Evolutionary conservation across 1,140 invertebrate species (phyloP), one percentile per base, ranked within the genome.

Genomic region (Marisa cornuarietis): DNA sequence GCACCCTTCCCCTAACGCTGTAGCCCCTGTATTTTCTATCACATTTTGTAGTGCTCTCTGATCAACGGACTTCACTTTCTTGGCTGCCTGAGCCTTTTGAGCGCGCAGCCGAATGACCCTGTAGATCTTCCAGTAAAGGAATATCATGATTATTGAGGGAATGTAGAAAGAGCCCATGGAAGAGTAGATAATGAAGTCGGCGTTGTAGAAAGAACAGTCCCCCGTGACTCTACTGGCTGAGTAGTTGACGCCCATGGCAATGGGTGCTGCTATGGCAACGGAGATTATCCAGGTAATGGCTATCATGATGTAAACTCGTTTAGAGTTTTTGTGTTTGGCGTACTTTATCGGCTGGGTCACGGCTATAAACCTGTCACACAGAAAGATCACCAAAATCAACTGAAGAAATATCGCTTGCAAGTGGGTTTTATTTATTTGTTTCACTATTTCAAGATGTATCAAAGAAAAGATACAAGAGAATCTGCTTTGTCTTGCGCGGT

Each of bases 291-390:
- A 99, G 31, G 98, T 97, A 80, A 99, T 92, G n/a, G 95, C 94
- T 87, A 99, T 98, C 84, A 97, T 99, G 88, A 98, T 91, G 94
- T 96, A 96, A 63, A 99, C 97, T 81, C 98, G 94, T 80, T 95
- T 94, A 91, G 97, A 98, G 93, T 97, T 99, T 93, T 98, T 98
- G 93, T 99, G 98, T 89, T 98, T 98, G 71, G 97, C 96, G 93
- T 99, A 99, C 92, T 98, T 98, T 90, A 99, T 98, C 85, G 98
- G 98, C 91, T 98, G 96, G 49, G 97, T 99, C 76, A 99, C 98
- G 77, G 98, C 98, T 86, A 99, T 99, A 92, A 98, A 99, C 93
- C 98, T 98, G 93, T 65, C 92, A 92, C 78, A n/a, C 82, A 72
- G 75, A 31, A 71, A 78, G 6, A 58, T 24, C 61, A 42, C 24